phyloP scores from a whole-genome alignment of 2,113 vertebrate species.

The Anseranas semipalmata region DNA sequence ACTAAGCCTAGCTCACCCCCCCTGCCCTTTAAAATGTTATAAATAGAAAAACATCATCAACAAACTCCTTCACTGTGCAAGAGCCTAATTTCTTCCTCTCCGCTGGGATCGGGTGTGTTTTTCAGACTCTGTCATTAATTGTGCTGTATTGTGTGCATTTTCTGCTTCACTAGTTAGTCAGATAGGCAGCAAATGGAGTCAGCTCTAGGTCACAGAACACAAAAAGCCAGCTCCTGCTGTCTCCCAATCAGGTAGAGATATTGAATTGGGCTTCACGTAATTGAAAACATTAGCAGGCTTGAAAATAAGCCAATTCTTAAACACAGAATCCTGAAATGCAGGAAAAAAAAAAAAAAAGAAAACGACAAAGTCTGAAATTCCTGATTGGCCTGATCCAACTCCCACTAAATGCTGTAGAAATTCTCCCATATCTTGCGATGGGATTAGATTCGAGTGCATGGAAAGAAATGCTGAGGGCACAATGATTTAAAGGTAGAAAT shows the following conservation, averaged over 20 bases:
- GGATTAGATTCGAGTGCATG: background rate
- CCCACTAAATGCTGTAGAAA: background rate
- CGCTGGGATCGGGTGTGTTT: constrained; percentile 70
- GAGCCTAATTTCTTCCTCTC: constrained; percentile 69
- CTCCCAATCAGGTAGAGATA: constrained; percentile 47
- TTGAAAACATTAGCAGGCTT: constrained; percentile 46
- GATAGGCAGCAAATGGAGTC: constrained; percentile 75
- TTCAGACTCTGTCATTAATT: constrained; percentile 82
- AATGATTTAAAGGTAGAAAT: background rate
- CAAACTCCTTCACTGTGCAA: constrained; percentile 41
- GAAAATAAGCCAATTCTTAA: constrained; percentile 51
- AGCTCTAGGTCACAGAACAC: constrained; percentile 74
- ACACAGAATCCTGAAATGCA: background rate
- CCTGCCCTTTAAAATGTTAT: background rate
- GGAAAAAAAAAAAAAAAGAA: background rate
- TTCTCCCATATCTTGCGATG: background rate
- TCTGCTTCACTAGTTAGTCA: constrained; percentile 83
- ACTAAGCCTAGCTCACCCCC: background rate
- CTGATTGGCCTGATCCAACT: background rate
- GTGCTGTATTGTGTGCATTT: constrained; percentile 86
- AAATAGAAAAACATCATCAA: constrained; percentile 59
- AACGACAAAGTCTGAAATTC: background rate
- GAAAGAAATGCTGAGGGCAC: background rate
- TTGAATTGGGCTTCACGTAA: constrained; percentile 48
- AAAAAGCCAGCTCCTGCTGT: constrained; percentile 62